phyloP scores from a whole-genome alignment of 1,140 invertebrate species.

The Drosophila lacteicornis region DNA sequence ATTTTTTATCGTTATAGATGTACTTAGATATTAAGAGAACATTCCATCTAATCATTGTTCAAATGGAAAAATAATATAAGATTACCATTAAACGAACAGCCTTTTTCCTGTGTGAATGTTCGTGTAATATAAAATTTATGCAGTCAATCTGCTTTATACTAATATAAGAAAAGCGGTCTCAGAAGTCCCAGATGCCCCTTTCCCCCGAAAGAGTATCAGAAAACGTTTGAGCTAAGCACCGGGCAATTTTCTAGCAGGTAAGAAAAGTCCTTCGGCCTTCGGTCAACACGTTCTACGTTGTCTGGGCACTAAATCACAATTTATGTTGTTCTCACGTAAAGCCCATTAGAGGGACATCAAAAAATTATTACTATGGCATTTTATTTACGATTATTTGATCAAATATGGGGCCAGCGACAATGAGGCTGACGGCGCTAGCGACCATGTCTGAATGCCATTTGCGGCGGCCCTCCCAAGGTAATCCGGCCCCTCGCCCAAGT shows the following conservation, averaged over 20 bases:
- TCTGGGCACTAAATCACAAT: slow-evolving; percentile 70
- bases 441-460: slow-evolving; percentile 51
- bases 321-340: slow-evolving; percentile 71
- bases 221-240: slow-evolving; percentile 24
- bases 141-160: background rate
- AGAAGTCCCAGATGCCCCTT: too few relatives aligned
- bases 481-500: slow-evolving; percentile 27
- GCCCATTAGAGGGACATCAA: slow-evolving; percentile 74
- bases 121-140: background rate
- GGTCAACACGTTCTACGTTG: slow-evolving; percentile 50
- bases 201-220: slow-evolving; percentile 12
- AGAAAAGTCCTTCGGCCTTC: slow-evolving; percentile 26
- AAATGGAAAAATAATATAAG: too few relatives aligned
- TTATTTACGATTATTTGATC: slow-evolving; percentile 82
- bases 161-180: too few relatives aligned
- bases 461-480: slow-evolving; percentile 15
- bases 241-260: slow-evolving; percentile 33
- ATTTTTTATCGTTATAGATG: too few relatives aligned
- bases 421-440: slow-evolving; percentile 13
- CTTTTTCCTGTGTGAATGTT: too few relatives aligned
- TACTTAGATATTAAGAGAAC: background rate
- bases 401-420: slow-evolving; percentile 54
- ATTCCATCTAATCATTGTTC: background rate
- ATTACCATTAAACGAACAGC: background rate
- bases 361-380: slow-evolving; percentile 79